Evolutionary conservation across 2,797 vertebrate genomes (phyloP), one percentile per base, ranked within the genome.

Genomic region (Fringilla coelebs): DNA sequence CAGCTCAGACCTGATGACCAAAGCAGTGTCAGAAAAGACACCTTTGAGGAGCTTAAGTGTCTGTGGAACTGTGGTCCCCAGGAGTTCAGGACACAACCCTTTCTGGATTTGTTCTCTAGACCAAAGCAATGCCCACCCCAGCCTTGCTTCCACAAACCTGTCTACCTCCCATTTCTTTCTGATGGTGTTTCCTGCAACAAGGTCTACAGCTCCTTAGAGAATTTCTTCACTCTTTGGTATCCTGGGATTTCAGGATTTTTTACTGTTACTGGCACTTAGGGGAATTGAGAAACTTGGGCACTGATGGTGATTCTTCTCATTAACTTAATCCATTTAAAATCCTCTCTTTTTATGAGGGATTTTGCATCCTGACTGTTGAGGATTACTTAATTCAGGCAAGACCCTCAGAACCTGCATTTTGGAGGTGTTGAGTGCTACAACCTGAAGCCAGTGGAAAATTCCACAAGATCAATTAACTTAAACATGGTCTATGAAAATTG

Each of bases 291-390:
- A 77, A 29, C 8, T 72, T 3, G 0, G 21, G 52, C 46, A 68
- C 6, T 41, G 20, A 38, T 71, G 28, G 32, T 58, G 32, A 67
- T 67, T 57, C 25, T 49, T 88, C 43, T 86, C 12, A 67, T 60
- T 73, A 73, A 80, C 5, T 67, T 46, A 55, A 78, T n/a, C 38
- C 3, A 40, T 66, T 90, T 52, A 5, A 72, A 72, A 52, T 9
- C 13, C 8, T 34, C n/a, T 2, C 0, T 19, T 89, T 63, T 75
- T 48, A 28, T 0, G 1, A 51, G 11, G 13, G 17, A 58, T 5
- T 31, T 90, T 62, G 32, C n/a, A 34, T 29, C 11, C 55, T 85
- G 36, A 20, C 21, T 85, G 21, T 41, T 84, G 46, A 65, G 81
- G 51, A 54, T 51, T 6, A 26, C 15, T 86, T 29, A 70, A 36